Conservation (phyloP, 2,113 vertebrate genomes). For the Balaeniceps rex region DNA sequence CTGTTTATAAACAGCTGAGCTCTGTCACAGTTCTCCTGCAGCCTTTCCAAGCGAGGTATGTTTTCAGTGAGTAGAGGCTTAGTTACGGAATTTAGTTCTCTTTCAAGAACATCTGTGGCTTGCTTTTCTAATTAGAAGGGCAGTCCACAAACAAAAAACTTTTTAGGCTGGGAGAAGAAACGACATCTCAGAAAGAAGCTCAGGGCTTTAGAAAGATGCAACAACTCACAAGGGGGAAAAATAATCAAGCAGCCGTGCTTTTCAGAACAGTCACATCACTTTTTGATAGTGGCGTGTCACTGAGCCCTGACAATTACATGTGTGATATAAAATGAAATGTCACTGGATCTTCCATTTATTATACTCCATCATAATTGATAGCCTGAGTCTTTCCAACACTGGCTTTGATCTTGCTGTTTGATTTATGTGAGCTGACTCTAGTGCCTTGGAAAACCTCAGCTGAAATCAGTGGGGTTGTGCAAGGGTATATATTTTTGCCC, state of each 20-base stretch:
- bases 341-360: constrained; percentile 11
- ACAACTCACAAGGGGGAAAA: background rate
- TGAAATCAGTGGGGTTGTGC: background rate
- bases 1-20: constrained; percentile 1
- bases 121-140: background rate
- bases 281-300: background rate
- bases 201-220: background rate
- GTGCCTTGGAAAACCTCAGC: background rate
- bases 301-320: background rate
- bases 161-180: background rate
- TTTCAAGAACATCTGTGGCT: background rate
- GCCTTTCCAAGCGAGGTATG: background rate
- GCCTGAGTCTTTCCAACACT: background rate
- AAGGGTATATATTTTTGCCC: background rate
- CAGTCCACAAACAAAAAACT: background rate
- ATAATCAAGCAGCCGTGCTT: background rate
- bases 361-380: constrained; percentile 4
- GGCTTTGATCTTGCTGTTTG: background rate
- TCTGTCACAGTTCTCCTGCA: background rate
- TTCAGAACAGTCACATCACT: constrained; percentile 11
- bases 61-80: constrained; percentile 1
- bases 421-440: background rate
- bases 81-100: constrained; percentile 7
- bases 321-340: constrained; percentile 47
- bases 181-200: background rate